Evolutionary conservation across 1,140 invertebrate genomes (phyloP).

Genomic region (Hetaerina americana): DNA sequence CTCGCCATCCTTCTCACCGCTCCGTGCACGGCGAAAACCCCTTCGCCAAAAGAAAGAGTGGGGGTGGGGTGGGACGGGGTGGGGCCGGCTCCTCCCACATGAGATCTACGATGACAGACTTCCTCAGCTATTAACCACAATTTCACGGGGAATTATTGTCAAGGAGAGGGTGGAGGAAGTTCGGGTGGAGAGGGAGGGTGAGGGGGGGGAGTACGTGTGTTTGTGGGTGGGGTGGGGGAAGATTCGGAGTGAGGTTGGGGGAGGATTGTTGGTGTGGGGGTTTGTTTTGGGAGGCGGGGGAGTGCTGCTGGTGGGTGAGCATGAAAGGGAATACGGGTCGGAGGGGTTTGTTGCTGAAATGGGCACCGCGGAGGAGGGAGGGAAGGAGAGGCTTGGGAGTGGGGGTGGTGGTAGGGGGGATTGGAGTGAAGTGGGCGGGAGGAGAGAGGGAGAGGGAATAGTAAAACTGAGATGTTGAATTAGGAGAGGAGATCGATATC

Average conservation of each 20-base stretch:
- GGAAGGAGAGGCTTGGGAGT: not conserved
- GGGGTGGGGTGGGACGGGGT: no score
- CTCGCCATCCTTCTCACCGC: no score
- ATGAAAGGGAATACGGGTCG: not conserved
- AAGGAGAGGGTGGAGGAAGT: not conserved
- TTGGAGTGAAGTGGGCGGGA: no score
- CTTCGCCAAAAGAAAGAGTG: not conserved
- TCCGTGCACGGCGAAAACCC: not conserved
- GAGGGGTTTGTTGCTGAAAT: not conserved
- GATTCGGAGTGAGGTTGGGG: not conserved
- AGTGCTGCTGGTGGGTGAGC: not conserved
- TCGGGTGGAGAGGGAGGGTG: not conserved
- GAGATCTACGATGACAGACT: not conserved
- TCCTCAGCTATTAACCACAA: not conserved
- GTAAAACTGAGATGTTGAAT: no score
- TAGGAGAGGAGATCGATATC: no score
- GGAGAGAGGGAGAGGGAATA: no score
- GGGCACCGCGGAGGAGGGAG: not conserved
- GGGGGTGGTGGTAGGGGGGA: no score
- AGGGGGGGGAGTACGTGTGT: not conserved
- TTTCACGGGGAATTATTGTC: not conserved
- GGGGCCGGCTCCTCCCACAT: not conserved
- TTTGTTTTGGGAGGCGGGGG: not conserved
- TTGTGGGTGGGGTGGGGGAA: not conserved
- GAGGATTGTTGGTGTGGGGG: not conserved